A percentile compares a stretch with the other conserved stretches of the same genome.
These are phyloP conservation scores for Scaptomyza graminum DNA, from an alignment of 1,140 invertebrate species.

Conservation along the genomic window DNA sequence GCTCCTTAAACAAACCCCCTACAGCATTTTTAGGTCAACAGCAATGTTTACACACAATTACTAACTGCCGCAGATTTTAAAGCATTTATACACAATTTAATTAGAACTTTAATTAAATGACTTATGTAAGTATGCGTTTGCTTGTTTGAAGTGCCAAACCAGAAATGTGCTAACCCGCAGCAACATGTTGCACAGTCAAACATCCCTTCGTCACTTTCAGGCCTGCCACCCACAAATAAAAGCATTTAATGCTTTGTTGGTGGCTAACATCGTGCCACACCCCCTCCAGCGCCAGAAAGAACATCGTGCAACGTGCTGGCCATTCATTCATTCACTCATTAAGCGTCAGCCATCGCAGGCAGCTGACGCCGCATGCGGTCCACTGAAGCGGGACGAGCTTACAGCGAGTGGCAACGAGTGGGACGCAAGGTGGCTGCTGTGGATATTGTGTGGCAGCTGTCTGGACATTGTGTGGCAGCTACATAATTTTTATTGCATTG, in stretches of 20 bases:
- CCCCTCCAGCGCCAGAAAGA: conserved; percentile 5
- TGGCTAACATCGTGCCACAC: conserved; percentile 32
- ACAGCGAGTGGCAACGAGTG: not conserved
- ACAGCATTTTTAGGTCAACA: not conserved
- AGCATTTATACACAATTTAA: not conserved
- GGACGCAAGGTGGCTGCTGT: conserved; percentile 6
- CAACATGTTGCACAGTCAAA: conserved; percentile 1
- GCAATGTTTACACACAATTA: not conserved
- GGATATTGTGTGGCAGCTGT: conserved; percentile 21
- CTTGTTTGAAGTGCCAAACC: not conserved
- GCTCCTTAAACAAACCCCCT: not conserved
- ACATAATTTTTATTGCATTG: conserved; percentile 80
- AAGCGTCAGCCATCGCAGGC: conserved; percentile 69
- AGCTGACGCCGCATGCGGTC: conserved; percentile 57
- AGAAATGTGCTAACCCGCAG: not conserved
- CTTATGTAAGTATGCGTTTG: not conserved
- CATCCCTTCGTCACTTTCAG: conserved; percentile 55
- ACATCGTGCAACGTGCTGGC: conserved; percentile 59
- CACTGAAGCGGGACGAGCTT: not conserved
- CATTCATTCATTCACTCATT: conserved; percentile 77
- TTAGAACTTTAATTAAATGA: conserved; percentile 2
- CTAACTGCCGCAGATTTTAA: not conserved
- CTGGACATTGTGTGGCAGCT: conserved; percentile 68
- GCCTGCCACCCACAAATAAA: conserved; percentile 75
- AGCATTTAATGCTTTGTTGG: conserved; percentile 75